Base-by-base conservation (phyloP, 2,113 vertebrate species). In the Brienomyrus longianalis region DNA sequence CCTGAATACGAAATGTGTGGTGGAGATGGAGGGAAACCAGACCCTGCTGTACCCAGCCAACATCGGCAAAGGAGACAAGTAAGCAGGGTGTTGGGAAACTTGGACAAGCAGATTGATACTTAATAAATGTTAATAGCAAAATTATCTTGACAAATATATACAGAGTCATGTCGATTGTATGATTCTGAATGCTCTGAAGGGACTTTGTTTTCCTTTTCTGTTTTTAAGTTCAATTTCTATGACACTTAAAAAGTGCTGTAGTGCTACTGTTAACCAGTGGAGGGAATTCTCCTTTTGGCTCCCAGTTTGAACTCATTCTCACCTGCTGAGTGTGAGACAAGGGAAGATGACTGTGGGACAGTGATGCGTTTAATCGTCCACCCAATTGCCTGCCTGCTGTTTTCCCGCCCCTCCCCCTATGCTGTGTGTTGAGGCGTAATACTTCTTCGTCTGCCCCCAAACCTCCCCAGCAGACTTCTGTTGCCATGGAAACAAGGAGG, bases 1-100 rank as follows among this genome's bases (percentile, higher is more conserved):
- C 93, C 94, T 99, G 94, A 98, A 98, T 95, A 99, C 98, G 90
- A 99, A 98, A 96, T 99, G 98, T 92, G 97, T 99, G 91, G 96
- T 99, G 95, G 98, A 99, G 90, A 98, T 99, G 94, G 96, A 97
- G 90, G 96, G 97, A 92, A 99, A 99, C 95, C 98, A 98, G 94
- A 97, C 98, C 51, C 95, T 98, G 93, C 96, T 99, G 92, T 95
- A 96, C 90, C 97, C 98, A 0, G 91, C 97, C 0, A 93, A 96
- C 92, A 93, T 96, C 48, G 93, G 94, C 88, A 96, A 96, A 91
- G 87, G 90, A 83, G 96, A 96, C 92, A 95, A 96, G 96, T 96
- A 93, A 56, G 93, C 70, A 15, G 70, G 5, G 11, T 39, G 66
- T 17, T 10, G 19, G 10, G 23, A 7, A 43, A 43, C 74, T 80